phyloP scores from a whole-genome alignment of 2,113 vertebrate species.

The Menura novaehollandiae region DNA sequence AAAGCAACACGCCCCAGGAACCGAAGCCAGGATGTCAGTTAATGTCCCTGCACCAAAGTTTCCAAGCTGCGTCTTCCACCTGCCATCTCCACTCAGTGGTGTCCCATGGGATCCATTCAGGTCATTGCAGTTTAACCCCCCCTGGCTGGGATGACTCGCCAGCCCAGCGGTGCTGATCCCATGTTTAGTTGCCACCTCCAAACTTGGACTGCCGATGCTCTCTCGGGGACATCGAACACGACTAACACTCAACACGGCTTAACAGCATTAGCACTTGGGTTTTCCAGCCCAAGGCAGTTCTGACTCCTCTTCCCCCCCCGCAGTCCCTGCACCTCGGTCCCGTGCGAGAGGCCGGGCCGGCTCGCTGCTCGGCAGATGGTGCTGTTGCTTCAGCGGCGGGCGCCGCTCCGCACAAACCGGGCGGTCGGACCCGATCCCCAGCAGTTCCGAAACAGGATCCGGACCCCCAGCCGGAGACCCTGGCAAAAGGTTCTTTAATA shows the following conservation, averaged over 20 bases:
- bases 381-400: slow-evolving; percentile 3
- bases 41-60: neutral
- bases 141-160: neutral
- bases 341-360: too few species aligned
- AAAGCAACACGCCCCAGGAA: neutral
- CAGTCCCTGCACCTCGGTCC: neutral
- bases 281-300: neutral
- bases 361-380: slow-evolving; percentile 7
- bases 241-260: neutral
- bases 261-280: accelerated
- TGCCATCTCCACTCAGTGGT: accelerated
- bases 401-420: accelerated
- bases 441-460: accelerated
- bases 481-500: accelerated
- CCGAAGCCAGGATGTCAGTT: neutral
- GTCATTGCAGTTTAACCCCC: neutral
- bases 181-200: neutral
- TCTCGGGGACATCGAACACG: accelerated
- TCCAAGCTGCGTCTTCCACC: neutral
- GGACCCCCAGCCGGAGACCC: too few species aligned
- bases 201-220: neutral
- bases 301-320: neutral
- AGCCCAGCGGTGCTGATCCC: neutral
- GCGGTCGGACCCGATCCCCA: accelerated
- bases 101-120: neutral